Conservation (phyloP, 1,140 invertebrate species). For the Thalassaphorura encarpata region DNA sequence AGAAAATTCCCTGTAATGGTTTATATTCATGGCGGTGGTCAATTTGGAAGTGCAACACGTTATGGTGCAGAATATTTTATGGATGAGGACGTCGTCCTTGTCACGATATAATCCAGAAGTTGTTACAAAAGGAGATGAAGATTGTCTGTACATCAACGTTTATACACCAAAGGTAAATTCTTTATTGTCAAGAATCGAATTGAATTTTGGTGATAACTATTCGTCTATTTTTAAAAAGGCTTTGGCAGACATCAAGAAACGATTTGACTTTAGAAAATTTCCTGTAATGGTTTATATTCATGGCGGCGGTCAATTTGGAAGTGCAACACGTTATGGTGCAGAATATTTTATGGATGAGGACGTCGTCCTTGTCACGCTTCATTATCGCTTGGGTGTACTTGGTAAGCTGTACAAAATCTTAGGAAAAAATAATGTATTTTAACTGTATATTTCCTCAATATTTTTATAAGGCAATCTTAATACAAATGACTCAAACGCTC, state of each 20-base stretch:
- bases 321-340: background rate
- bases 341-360: constrained; percentile 31
- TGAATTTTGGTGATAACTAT: too few species aligned
- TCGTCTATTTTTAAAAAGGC: too few species aligned
- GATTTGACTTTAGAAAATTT: background rate
- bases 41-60: background rate
- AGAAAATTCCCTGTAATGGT: constrained; percentile 5
- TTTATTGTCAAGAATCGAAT: too few species aligned
- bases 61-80: constrained; percentile 24
- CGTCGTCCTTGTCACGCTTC: constrained; percentile 37
- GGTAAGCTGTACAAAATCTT: background rate
- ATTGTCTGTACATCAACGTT: constrained; percentile 47
- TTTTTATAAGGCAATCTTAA: background rate
- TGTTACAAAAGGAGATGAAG: constrained; percentile 35
- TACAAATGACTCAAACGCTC: background rate
- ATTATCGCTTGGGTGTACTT: constrained; percentile 8
- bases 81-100: constrained; percentile 32
- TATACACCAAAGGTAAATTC: constrained; percentile 44
- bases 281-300: constrained; percentile 10
- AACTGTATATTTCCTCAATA: background rate
- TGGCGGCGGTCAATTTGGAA: constrained; percentile 3
- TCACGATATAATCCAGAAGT: constrained; percentile 34
- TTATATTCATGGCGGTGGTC: constrained; percentile 7
- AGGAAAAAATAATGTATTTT: background rate
- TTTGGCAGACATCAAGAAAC: too few species aligned